Base-by-base conservation (phyloP, 2,888 invertebrate species). In the Lycocerus yunnanus region DNA sequence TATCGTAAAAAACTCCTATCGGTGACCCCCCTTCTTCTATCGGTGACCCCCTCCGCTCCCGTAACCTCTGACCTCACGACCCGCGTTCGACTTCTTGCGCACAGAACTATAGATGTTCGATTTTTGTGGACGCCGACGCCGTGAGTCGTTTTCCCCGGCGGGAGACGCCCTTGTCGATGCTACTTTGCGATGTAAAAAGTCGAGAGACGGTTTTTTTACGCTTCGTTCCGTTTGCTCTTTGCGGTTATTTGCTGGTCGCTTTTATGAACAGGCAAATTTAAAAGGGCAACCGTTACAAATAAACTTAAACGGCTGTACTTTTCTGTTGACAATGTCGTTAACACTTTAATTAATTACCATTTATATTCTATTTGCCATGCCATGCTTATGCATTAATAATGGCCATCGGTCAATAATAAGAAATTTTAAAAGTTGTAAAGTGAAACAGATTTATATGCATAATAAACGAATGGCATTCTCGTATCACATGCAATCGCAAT, bases 71-170 rank as follows among this genome's bases (percentile, higher is more conserved):
- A 83, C 83, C 82, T 82, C 81, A 80, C 82, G 81, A 81, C 81
- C 82, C 81, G 79, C 78, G 80, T 81, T 83, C 83, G 83, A 82
- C 84, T 85, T 85, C 85, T 85, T 85, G 85, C 85, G 86, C 85
- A 83, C 83, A 82, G 80, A 83, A 84, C 83, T 86, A 85, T 86
- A 85, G 86, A 86, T 84, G 86, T 86, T 87, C 87, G 87, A 87
- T 87, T 86, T 86, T 86, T 86, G 85, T 83, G 83, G 84, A 85
- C 85, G 85, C 84, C 83, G 85, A 84, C 82, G 82, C 82, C 79
- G 82, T 83, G 81, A 81, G 78, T 80, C 78, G 81, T 80, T 78
- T 74, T 77, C 79, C 74, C 76, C 74, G 74, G 77, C 78, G 78
- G 78, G 78, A 77, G 78, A 78, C 78, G 78, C 78, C 78, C 79